These are phyloP conservation scores for Nephrocerus scutellatus DNA, from an alignment of 2,888 invertebrate genomes.

Conservation along the genomic window DNA sequence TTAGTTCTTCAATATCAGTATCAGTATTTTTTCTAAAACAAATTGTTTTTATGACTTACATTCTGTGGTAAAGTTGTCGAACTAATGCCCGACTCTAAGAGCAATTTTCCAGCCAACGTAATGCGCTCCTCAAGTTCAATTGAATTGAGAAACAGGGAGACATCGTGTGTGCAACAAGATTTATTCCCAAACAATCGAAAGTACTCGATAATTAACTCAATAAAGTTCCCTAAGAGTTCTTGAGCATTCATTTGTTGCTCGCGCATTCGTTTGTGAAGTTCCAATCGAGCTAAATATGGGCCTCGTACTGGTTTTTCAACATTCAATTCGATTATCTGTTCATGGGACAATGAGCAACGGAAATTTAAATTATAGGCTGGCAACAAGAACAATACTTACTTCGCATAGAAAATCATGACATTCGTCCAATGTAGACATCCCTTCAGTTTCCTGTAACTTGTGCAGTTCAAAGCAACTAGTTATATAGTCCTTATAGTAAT, in stretches of 20 bases:
- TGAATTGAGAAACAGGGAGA: slow-evolving; percentile 66
- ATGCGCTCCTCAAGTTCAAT: slow-evolving; percentile 53
- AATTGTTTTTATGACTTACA: slow-evolving; percentile 46
- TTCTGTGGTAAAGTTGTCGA: slow-evolving; percentile 58
- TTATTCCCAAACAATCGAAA: slow-evolving; percentile 75
- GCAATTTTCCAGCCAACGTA: slow-evolving; percentile 54
- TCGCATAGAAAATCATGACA: slow-evolving; percentile 43
- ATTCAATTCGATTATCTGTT: slow-evolving; percentile 52
- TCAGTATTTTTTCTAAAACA: neutral
- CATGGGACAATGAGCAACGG: too few species aligned
- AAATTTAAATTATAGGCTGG: slow-evolving; percentile 3
- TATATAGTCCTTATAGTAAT: slow-evolving; percentile 66
- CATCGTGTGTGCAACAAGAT: slow-evolving; percentile 77
- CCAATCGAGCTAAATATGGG: slow-evolving; percentile 76
- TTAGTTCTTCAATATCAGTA: neutral
- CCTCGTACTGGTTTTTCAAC: slow-evolving; percentile 58
- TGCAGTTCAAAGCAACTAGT: slow-evolving; percentile 62
- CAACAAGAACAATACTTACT: slow-evolving; percentile 23
- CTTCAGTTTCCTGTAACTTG: slow-evolving; percentile 26
- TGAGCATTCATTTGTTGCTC: slow-evolving; percentile 52
- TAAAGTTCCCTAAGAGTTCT: slow-evolving; percentile 56
- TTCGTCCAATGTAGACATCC: slow-evolving; percentile 26
- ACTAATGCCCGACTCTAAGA: slow-evolving; percentile 59
- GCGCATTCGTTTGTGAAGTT: slow-evolving; percentile 60
- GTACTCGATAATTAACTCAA: slow-evolving; percentile 69